phyloP scores from a whole-genome alignment of 2,888 invertebrate genomes.

The Ochropacha duplaris region DNA sequence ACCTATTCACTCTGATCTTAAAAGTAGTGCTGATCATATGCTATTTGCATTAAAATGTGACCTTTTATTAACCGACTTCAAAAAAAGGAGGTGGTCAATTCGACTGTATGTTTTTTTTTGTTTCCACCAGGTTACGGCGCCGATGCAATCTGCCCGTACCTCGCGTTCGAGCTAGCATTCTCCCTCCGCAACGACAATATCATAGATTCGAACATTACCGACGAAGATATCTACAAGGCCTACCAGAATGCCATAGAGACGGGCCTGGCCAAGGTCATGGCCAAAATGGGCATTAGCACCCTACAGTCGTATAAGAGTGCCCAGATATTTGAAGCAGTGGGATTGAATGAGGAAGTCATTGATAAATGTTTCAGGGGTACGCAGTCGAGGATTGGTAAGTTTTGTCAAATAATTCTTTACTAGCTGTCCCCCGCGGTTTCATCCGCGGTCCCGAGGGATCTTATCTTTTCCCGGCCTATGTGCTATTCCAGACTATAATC shows the following conservation, averaged over 20 bases:
- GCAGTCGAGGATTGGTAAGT: constrained; percentile 85
- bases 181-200: constrained; percentile 93
- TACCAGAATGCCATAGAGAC: constrained; percentile 96
- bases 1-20: too few species aligned
- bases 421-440: too few species aligned
- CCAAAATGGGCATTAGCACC: constrained; percentile 99
- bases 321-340: constrained; percentile 99
- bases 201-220: constrained; percentile 88
- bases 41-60: too few species aligned
- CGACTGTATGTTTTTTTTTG: too few species aligned
- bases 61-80: too few species aligned
- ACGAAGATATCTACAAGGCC: constrained; percentile 91
- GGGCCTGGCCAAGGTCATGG: constrained; percentile 90
- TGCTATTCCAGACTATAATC: too few species aligned
- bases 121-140: constrained; percentile 90
- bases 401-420: background rate
- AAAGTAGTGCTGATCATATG: too few species aligned
- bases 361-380: constrained; percentile 95
- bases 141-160: constrained; percentile 98
- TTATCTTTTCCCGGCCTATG: too few species aligned
- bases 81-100: too few species aligned
- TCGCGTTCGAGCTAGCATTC: constrained; percentile 96
- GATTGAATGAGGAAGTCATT: constrained; percentile 95
- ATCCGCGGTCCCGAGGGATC: too few species aligned
- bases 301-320: constrained; percentile 99